Conservation (phyloP, 64 coral and sea anemone genomes). For the Montipora cactus region DNA sequence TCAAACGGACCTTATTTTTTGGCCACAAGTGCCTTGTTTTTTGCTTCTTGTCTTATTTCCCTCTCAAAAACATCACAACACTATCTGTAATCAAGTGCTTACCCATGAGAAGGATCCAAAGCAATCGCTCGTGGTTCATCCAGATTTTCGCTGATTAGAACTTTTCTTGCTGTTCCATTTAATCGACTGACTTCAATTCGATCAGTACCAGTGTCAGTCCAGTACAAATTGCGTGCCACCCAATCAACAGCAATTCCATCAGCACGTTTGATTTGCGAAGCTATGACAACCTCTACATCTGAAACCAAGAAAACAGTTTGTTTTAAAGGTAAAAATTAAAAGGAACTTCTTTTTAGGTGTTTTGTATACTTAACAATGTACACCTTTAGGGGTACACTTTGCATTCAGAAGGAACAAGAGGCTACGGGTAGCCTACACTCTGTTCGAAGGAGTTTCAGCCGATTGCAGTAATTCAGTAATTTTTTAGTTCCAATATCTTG, state of each 20-base stretch:
- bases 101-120: conserved; percentile 83
- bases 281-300: conserved; percentile 59
- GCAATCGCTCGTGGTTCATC: conserved; percentile 92
- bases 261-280: conserved; percentile 65
- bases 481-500: too few species aligned
- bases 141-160: conserved; percentile 65
- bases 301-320: neutral
- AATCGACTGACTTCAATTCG: conserved; percentile 85
- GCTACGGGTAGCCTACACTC: too few species aligned
- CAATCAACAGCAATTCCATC: conserved; percentile 92
- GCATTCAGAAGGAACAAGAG: too few species aligned
- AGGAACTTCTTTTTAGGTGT: too few species aligned
- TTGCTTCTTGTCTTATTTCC: too few species aligned
- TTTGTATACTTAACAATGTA: too few species aligned
- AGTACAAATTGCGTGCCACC: conserved; percentile 88
- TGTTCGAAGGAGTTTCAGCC: too few species aligned
- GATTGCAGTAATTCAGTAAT: too few species aligned
- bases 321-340: too few species aligned
- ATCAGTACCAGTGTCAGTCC: conserved; percentile 91
- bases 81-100: neutral
- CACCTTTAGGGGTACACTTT: too few species aligned
- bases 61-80: neutral
- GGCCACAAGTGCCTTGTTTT: too few species aligned
- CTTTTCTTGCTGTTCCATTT: conserved; percentile 78
- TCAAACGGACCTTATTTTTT: too few species aligned